Conservation (phyloP, 2,888 invertebrate genomes). For the Oxycera nigricornis region DNA sequence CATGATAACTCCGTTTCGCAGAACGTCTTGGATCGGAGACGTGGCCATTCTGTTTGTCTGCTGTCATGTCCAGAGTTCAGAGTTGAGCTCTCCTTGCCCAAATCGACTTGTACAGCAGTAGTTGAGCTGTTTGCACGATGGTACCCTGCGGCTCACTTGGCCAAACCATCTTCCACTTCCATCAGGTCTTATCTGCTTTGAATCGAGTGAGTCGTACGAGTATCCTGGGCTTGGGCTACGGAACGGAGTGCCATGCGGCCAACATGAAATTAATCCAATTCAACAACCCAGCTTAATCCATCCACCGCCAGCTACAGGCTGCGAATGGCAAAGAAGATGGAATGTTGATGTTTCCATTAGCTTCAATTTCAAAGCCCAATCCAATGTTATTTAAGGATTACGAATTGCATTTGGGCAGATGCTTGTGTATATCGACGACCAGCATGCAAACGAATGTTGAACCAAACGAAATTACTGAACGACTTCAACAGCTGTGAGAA, state of each 20-base stretch:
- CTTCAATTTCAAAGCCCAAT: background rate
- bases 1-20: background rate
- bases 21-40: background rate
- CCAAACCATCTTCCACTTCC: background rate
- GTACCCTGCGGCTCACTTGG: background rate
- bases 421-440: background rate
- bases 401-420: background rate
- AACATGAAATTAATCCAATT: slow-evolving; percentile 1
- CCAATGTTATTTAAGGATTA: background rate
- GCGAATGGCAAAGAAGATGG: background rate
- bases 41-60: background rate
- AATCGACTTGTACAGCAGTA: background rate
- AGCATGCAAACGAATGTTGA: background rate
- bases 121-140: background rate
- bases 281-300: slow-evolving; percentile 2
- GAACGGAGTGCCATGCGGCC: too few species aligned
- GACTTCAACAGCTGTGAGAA: background rate
- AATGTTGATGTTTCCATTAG: slow-evolving; percentile 3
- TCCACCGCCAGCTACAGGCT: background rate
- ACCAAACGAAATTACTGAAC: background rate
- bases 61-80: background rate
- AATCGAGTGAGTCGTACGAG: background rate
- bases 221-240: too few species aligned
- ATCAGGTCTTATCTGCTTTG: background rate
- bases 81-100: background rate